A percentile compares a stretch with the other conserved stretches of the same genome.
Evolutionary conservation across 2,797 vertebrate species (phyloP).

Genomic region (Alosa sapidissima): DNA sequence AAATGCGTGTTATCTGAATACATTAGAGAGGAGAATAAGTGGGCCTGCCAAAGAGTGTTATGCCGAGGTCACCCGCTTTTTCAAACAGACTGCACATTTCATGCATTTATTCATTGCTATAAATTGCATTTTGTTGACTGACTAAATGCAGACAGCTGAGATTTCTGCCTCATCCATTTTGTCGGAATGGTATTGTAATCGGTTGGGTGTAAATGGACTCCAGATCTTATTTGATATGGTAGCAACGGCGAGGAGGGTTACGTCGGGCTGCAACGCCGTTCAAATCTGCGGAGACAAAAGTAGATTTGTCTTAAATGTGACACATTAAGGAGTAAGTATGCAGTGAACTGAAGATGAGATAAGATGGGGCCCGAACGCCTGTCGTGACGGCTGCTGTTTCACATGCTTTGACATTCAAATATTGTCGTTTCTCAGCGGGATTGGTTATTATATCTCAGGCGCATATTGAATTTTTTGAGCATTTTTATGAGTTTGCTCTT

Average conservation of each 20-base stretch:
- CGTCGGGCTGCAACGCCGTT: neutral
- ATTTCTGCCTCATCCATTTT: conserved; percentile 13
- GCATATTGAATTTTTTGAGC: neutral
- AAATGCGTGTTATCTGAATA: conserved; percentile 40
- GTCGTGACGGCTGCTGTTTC: neutral
- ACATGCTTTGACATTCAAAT: conserved; percentile 21
- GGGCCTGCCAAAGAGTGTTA: conserved; percentile 16
- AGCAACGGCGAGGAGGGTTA: neutral
- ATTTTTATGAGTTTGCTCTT: neutral
- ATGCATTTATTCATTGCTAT: conserved; percentile 11
- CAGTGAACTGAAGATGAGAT: conserved; percentile 10
- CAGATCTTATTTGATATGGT: neutral
- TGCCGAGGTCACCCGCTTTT: conserved; percentile 26
- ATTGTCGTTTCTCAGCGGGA: conserved; percentile 1
- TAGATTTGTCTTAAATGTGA: conserved; percentile 15
- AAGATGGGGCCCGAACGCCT: neutral
- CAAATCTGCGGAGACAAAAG: neutral
- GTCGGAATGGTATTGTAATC: conserved; percentile 11
- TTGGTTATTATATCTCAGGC: neutral
- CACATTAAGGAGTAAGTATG: conserved; percentile 13
- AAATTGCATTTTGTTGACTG: conserved; percentile 29
- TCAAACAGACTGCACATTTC: conserved; percentile 15
- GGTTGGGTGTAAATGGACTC: conserved; percentile 21
- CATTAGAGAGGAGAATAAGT: conserved; percentile 35
- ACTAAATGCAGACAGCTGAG: conserved; percentile 15